phyloP scores from a whole-genome alignment of 2,888 invertebrate species.

The Oxyteleia sp. region DNA sequence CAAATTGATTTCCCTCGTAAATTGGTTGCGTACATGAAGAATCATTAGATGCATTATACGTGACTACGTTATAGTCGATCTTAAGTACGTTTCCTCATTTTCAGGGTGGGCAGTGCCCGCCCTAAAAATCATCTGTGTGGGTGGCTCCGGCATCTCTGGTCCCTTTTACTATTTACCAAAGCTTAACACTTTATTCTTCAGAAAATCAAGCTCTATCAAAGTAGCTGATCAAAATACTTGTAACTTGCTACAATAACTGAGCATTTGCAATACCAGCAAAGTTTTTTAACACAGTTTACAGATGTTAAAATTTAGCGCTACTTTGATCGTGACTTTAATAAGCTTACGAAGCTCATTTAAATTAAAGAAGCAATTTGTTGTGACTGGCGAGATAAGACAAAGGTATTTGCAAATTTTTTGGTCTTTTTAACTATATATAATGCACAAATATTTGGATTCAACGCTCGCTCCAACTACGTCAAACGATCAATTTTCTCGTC shows the following conservation, averaged over 20 bases:
- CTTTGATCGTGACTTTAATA: conserved; percentile 30
- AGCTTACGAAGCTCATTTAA: conserved; percentile 40
- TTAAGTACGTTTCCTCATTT: too few relatives aligned
- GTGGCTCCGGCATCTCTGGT: too few relatives aligned
- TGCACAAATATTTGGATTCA: conserved; percentile 11
- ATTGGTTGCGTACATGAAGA: too few relatives aligned
- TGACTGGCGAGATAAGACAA: conserved; percentile 26
- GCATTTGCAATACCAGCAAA: neutral
- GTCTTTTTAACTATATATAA: too few relatives aligned
- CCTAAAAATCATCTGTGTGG: too few relatives aligned
- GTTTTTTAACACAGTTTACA: conserved; percentile 4
- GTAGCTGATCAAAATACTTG: neutral
- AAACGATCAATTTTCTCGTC: conserved; percentile 4
- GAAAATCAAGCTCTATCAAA: too few relatives aligned
- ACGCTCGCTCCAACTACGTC: conserved; percentile 5
- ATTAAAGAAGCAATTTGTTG: conserved; percentile 44
- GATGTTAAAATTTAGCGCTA: conserved; percentile 13
- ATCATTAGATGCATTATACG: too few relatives aligned
- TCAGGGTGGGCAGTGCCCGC: too few relatives aligned
- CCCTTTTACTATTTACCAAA: too few relatives aligned
- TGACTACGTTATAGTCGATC: too few relatives aligned
- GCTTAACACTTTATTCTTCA: too few relatives aligned
- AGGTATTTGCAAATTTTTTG: conserved; percentile 20
- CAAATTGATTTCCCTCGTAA: too few relatives aligned
- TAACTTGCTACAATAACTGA: neutral